These are phyloP conservation scores for Mythimna ferrago DNA, from an alignment of 2,888 invertebrate genomes.

Conservation along the genomic window DNA sequence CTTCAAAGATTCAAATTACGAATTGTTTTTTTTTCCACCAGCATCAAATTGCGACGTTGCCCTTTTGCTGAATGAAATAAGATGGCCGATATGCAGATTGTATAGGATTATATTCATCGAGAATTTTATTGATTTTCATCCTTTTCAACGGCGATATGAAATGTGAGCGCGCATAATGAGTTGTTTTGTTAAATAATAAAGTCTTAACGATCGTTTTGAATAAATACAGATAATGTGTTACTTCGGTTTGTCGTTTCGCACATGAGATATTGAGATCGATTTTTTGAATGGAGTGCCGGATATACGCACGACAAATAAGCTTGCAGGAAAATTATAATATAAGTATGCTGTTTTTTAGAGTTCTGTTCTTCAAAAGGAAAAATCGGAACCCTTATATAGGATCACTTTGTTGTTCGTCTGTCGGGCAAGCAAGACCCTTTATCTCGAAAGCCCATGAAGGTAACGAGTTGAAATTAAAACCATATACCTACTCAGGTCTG, in stretches of 20 bases:
- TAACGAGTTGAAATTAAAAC: too few relatives aligned
- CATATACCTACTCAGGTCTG: too few relatives aligned
- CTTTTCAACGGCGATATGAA: conserved; percentile 68
- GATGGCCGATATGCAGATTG: conserved; percentile 78
- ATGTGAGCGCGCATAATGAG: conserved; percentile 76
- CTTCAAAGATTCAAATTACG: conserved; percentile 71
- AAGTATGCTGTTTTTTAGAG: background rate
- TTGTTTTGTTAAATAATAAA: conserved; percentile 53
- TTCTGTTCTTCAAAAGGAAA: background rate
- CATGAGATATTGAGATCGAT: conserved; percentile 10
- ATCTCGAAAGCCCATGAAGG: too few relatives aligned
- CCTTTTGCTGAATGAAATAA: conserved; percentile 66
- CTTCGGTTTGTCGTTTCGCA: conserved; percentile 37
- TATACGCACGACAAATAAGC: background rate
- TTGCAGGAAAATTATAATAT: background rate
- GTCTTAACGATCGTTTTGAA: conserved; percentile 55
- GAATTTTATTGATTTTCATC: conserved; percentile 75
- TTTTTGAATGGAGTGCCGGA: background rate
- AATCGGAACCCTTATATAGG: background rate
- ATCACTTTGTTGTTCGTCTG: too few relatives aligned
- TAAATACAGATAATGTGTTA: conserved; percentile 48
- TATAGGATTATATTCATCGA: conserved; percentile 50
- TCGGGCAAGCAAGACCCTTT: too few relatives aligned
- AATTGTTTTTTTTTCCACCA: conserved; percentile 62
- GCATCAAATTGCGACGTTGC: conserved; percentile 67